phyloP scores from a whole-genome alignment of 2,797 vertebrate species.

The Gobionotothen gibberifrons region DNA sequence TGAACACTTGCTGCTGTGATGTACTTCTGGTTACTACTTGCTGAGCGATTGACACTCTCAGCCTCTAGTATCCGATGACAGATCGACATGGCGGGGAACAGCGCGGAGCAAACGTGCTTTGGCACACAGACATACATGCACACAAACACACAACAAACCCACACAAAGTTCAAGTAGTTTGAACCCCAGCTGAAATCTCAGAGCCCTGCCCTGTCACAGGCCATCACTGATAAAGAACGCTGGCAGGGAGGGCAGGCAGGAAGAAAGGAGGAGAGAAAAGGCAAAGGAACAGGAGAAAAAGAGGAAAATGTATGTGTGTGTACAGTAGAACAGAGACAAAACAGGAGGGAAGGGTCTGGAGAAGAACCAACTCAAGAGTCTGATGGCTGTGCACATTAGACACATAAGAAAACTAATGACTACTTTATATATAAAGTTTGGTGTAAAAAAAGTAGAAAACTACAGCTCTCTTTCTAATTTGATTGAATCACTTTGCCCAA shows the following conservation, averaged over 20 bases:
- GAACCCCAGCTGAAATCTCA: slow-evolving; percentile 69
- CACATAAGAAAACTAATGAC: neutral
- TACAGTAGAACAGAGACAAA: neutral
- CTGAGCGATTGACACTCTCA: slow-evolving; percentile 66
- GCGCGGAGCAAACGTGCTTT: slow-evolving; percentile 31
- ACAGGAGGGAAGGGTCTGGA: neutral
- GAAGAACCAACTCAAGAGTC: neutral
- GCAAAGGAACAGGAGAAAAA: neutral
- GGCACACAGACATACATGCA: slow-evolving; percentile 26
- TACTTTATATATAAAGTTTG: neutral
- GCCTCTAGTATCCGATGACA: slow-evolving; percentile 67
- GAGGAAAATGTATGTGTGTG: neutral
- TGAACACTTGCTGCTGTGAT: slow-evolving; percentile 46
- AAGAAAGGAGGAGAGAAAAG: neutral
- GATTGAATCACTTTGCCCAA: too few relatives aligned
- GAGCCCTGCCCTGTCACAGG: slow-evolving; percentile 48
- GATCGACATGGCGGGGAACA: slow-evolving; percentile 58
- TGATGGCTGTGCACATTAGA: neutral
- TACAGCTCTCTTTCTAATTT: too few relatives aligned
- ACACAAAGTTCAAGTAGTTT: slow-evolving; percentile 61
- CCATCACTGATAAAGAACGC: slow-evolving; percentile 57
- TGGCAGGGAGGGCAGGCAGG: slow-evolving; percentile 23
- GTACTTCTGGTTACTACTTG: slow-evolving; percentile 48
- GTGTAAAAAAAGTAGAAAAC: neutral
- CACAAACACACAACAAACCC: slow-evolving; percentile 4